Conservation (phyloP, 1,140 invertebrate genomes). For the Trachymyrmex cornetzi region DNA sequence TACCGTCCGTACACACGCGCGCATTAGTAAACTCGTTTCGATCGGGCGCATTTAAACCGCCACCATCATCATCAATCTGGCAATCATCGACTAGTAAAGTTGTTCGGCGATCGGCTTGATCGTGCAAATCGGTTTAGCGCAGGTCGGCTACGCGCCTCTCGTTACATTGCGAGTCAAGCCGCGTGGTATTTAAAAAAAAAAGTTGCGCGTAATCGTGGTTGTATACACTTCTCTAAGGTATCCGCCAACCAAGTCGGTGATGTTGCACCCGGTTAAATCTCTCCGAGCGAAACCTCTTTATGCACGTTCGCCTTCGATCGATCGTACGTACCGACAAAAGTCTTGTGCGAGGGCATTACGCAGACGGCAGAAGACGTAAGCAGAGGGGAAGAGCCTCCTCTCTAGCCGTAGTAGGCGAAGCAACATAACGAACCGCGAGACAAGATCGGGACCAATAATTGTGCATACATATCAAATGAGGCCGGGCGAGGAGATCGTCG, state of each 20-base stretch:
- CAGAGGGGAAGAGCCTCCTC: neutral
- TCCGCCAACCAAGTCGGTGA: neutral
- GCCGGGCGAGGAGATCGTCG: slow-evolving; percentile 35
- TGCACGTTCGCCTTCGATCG: slow-evolving; percentile 1
- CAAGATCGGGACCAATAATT: slow-evolving; percentile 79
- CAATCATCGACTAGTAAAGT: slow-evolving; percentile 49
- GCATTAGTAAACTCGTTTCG: slow-evolving; percentile 72
- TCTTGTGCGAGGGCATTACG: slow-evolving; percentile 62
- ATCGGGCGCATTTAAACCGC: slow-evolving; percentile 57
- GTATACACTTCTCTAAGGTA: slow-evolving; percentile 43
- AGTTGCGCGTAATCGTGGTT: slow-evolving; percentile 45
- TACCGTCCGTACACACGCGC: slow-evolving; percentile 64
- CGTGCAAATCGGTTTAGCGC: slow-evolving; percentile 31
- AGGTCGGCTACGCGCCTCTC: neutral
- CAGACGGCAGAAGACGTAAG: slow-evolving; percentile 47
- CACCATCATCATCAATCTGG: slow-evolving; percentile 36
- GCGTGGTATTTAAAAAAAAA: slow-evolving; percentile 53
- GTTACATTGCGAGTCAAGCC: slow-evolving; percentile 20
- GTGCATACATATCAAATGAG: slow-evolving; percentile 79
- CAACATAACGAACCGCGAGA: slow-evolving; percentile 73
- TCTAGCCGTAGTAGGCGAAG: slow-evolving; percentile 49
- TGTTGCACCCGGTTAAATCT: slow-evolving; percentile 43
- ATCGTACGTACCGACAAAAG: slow-evolving; percentile 68
- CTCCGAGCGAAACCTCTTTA: slow-evolving; percentile 31
- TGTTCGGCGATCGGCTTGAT: slow-evolving; percentile 27